These are phyloP conservation scores for Rousettus madagascariensis DNA, from an alignment of 2,797 vertebrate genomes.

Conservation along the genomic window DNA sequence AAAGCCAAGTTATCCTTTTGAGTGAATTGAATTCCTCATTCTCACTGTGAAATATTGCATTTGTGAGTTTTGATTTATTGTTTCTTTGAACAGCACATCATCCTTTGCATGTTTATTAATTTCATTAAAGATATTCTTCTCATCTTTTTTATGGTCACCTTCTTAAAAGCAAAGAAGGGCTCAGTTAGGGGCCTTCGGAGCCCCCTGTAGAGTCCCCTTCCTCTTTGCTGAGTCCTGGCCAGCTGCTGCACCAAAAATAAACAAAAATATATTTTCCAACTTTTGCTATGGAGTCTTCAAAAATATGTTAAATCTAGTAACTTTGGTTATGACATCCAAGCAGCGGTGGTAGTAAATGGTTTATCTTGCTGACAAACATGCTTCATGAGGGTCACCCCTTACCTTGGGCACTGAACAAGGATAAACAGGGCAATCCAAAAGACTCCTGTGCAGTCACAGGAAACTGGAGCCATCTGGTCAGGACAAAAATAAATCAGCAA, in stretches of 20 bases:
- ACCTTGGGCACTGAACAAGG: conserved; percentile 76
- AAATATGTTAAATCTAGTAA: conserved; percentile 78
- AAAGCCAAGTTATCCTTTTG: conserved; percentile 76
- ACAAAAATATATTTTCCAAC: conserved; percentile 33
- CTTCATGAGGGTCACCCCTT: conserved; percentile 77
- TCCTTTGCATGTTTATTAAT: conserved; percentile 83
- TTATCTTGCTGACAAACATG: conserved; percentile 77
- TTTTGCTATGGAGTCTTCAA: conserved; percentile 73
- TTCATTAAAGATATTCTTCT: conserved; percentile 83
- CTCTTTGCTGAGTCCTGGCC: conserved; percentile 52
- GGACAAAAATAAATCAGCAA: conserved; percentile 83
- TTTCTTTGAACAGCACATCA: conserved; percentile 83
- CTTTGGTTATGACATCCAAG: conserved; percentile 76
- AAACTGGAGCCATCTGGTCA: conserved; percentile 81
- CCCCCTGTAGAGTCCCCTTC: not conserved
- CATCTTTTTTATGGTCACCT: conserved; percentile 77
- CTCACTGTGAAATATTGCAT: conserved; percentile 82
- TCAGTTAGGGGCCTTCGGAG: not conserved
- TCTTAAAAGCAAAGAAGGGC: conserved; percentile 61
- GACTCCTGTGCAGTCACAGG: conserved; percentile 76
- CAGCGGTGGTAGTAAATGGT: conserved; percentile 70
- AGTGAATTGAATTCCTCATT: conserved; percentile 82
- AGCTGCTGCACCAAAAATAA: conserved; percentile 61
- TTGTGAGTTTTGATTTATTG: conserved; percentile 83
- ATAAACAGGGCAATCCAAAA: conserved; percentile 82